Evolutionary conservation across 2,797 vertebrate species (phyloP).

Genomic region (Muscicapa comitata): DNA sequence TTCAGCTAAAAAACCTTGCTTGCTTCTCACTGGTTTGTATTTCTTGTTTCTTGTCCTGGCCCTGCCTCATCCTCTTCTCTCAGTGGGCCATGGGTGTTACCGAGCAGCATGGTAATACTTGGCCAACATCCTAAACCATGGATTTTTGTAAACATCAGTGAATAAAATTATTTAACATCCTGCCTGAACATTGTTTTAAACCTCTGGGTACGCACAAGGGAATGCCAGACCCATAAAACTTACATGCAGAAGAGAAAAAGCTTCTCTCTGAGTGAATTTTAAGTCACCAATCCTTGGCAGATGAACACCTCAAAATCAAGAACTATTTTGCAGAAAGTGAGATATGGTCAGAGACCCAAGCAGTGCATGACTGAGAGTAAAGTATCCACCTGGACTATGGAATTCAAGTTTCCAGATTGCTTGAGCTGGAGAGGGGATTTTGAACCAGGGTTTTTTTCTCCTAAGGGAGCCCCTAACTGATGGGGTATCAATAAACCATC

Average conservation of each 20-base stretch:
- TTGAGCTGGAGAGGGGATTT: not conserved
- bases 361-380: not conserved
- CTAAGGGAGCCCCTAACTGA: not conserved
- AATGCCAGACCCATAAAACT: not conserved
- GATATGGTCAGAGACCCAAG: not conserved
- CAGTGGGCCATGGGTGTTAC: slow-evolving; percentile 17
- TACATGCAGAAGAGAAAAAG: not conserved
- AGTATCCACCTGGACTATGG: rapidly evolving
- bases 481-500: not conserved
- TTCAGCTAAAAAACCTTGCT: not conserved
- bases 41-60: slow-evolving; percentile 16
- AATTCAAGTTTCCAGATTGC: not conserved
- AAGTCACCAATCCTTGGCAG: not conserved
- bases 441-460: not conserved
- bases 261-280: not conserved
- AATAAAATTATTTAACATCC: slow-evolving; percentile 44
- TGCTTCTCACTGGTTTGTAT: not conserved
- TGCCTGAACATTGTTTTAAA: slow-evolving; percentile 23
- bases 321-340: not conserved
- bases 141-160: slow-evolving; percentile 29
- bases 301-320: not conserved
- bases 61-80: slow-evolving; percentile 25
- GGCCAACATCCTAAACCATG: not conserved
- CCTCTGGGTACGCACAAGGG: not conserved
- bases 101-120: slow-evolving; percentile 32